Base-by-base conservation (phyloP, 2,113 vertebrate species). In the Phasianus colchicus region DNA sequence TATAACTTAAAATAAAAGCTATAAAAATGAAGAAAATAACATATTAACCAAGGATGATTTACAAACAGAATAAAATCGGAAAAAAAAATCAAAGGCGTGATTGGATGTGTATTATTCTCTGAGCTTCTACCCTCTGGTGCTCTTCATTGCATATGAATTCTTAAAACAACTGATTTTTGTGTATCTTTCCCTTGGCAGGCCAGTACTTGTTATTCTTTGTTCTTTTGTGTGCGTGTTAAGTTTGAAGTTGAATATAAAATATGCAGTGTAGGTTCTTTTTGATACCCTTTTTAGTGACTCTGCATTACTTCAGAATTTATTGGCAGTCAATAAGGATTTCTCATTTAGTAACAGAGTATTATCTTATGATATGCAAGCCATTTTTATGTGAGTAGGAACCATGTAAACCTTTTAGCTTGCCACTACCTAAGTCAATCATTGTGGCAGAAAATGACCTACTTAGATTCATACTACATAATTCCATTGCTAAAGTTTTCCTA, bases 1-100 rank as follows among this genome's bases (percentile, higher is more conserved):
- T 90, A 92, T 65, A 2, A 42, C 88, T 94, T 75, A 70, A 88
- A 86, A 78, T 40, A 27, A 86, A 78, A n/a, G 34, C 34, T 88
- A 52, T 36, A 45, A 7, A 85, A 87, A 72, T 40, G 19, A 78
- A 60, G 57, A 94, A 70, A 78, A 63, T 66, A n/a, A 66, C 4
- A 16, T 50, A 4, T 32, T 57, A 72, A 12, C 73, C 40, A 79
- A 54, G 21, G 38, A 43, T 75, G 64, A 86, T 84, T 90, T 77
- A 92, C 55, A 6, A 93, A 67, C 13, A 69, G 10, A 83, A 82
- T 79, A 72, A 96, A 91, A 83, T 0, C 0, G 71, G 32, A 8
- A 7, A 87, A 74, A 90, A 54, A 58, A 29, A 74, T 45, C 66
- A 89, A 88, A 75, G 34, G 13, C 25, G 27, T n/a, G 27, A 72